Evolutionary conservation across 2,113 vertebrate genomes (phyloP).

Genomic region (Phylloscopus trochiloides): DNA sequence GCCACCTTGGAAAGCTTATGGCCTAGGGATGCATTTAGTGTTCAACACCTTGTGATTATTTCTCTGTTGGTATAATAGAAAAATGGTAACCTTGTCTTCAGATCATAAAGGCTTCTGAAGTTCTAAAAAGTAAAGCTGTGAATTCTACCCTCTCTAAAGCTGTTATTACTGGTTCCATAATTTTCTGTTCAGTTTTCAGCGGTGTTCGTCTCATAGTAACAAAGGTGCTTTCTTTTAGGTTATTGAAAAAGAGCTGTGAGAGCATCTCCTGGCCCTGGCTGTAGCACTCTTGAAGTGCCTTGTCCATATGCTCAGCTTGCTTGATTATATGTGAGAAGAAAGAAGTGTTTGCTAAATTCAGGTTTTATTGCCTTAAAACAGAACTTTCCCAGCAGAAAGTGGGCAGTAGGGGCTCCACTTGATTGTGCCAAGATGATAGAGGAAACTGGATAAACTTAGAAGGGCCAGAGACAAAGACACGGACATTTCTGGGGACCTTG

Average conservation of each 20-base stretch:
- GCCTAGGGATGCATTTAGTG: background rate
- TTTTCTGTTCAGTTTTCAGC: background rate
- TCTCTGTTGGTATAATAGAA: background rate
- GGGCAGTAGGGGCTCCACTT: background rate
- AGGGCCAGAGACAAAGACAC: background rate
- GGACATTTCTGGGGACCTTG: background rate
- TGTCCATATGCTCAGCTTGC: background rate
- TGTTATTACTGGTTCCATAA: background rate
- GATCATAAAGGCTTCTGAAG: background rate
- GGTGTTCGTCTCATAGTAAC: background rate
- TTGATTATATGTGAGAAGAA: background rate
- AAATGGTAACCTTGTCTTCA: background rate
- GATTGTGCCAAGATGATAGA: too few relatives aligned
- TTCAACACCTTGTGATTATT: background rate
- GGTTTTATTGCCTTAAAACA: background rate
- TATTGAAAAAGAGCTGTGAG: background rate
- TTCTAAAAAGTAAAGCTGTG: background rate
- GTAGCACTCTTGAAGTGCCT: background rate
- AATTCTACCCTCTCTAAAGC: background rate
- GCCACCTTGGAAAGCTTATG: background rate
- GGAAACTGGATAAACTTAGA: background rate
- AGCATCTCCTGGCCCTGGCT: background rate
- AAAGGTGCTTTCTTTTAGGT: background rate
- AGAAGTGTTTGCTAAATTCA: background rate
- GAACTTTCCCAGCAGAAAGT: background rate